Base-by-base conservation (phyloP, 2,888 invertebrate genomes). In the Coremacera marginata region DNA sequence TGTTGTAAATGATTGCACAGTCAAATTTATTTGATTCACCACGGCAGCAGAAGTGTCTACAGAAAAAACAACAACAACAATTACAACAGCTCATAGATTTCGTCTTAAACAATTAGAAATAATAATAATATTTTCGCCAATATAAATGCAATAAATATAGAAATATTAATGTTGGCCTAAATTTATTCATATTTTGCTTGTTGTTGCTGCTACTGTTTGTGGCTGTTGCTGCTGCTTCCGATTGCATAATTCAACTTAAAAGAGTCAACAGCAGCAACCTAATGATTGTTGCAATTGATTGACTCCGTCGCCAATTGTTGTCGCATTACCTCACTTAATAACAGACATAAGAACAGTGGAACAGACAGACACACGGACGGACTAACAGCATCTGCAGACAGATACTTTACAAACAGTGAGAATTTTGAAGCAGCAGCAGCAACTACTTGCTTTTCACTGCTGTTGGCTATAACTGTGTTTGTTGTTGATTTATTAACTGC, bases 241-340 rank as follows among this genome's bases (percentile, higher is more conserved):
- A 31, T 37, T 22, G 57, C 57, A 25, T 22, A 22, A 60, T 25
- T 25, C 9, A 16, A 62, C 22, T 44, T 44, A 49, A 37, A 3
- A 68, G n/a, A 37, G 22, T 14, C 57, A 57, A 57, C 71, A 71
- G 19, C 60, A 71, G 31, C 52, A 70, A 31, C 55, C 51, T 31
- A 74, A 74, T 74, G 74, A 67, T 67, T 37, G 65, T 25, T 25
- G 67, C 74, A 74, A 67, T 74, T 74, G 74, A 74, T 74, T 74
- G 74, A 65, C 55, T 74, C 44, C 65, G 52, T 74, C 74, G 55
- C 44, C 74, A 65, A 74, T 73, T 73, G 63, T 62, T 72, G 72
- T 44, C 62, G 72, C 60, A 25, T 62, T 72, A 72, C 62, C 72
- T 72, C 49, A 72, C 49, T 49, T 49, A 49, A 72, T 72, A 62